Base-by-base conservation (phyloP, 2,113 vertebrate genomes). In the Ochotona princeps region DNA sequence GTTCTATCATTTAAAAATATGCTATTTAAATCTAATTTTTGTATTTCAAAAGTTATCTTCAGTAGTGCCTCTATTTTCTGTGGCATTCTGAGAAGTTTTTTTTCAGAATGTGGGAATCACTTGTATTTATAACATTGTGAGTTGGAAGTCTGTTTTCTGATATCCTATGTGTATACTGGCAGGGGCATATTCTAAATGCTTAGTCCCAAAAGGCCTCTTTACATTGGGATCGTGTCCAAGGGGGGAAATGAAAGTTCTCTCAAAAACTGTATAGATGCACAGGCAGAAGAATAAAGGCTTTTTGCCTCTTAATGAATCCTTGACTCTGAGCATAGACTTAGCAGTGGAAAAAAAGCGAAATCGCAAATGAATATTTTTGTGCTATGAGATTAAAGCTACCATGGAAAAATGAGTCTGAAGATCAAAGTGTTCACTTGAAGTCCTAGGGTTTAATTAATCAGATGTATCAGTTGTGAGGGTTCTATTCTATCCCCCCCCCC, bases 381-480 rank as follows among this genome's bases (percentile, higher is more conserved):
- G 78, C 83, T 93, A 5, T 85, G 91, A 25, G 18, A 12, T 73
- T 73, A 75, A 75, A 91, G 93, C 92, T 96, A 96, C 44, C 25
- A 54, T 91, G 93, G 95, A 94, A 97, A 97, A 96, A 67, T 61
- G 88, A 35, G 82, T 93, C 90, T 97, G 96, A 91, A 82, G 76
- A 47, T 83, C 87, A 82, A 61, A 96, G 76, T 90, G 32, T 96
- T 97, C 94, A 92, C 83, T 51, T 96, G 92, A 91, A 92, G 94
- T 60, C 49, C n/a, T 85, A 92, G 92, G 92, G 94, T 95, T 81
- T 65, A 94, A 0, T 0, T 94, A 95, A 94, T 95, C 94, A 82
- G 90, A 95, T 84, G 20, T 88, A 84, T 20, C 83, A 7, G 0
- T 84, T 94, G 70, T 63, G 38, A 94, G 86, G 75, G 25, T 91